Evolutionary conservation across 2,113 vertebrate species (phyloP), one percentile per base, ranked within the genome.

Genomic region (Ptyas mucosa): DNA sequence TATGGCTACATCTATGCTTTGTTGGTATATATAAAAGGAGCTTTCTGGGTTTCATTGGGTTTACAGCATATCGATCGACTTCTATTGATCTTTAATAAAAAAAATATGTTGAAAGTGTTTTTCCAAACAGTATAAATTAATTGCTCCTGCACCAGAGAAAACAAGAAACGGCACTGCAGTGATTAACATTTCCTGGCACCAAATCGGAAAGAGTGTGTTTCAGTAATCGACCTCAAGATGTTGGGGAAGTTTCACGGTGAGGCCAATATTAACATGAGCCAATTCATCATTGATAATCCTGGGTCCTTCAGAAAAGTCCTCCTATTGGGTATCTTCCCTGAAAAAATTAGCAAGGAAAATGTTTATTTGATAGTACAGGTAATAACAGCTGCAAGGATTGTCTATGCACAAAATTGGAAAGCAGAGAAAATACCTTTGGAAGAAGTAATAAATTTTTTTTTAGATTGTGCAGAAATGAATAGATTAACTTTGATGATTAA

Each of bases 61-160:
- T 93, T 93, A 90, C 21, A 86, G 87, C 43, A 26, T 43, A 96
- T 95, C 89, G 95, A 96, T 95, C 94, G 94, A 58, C n/a, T 93
- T 96, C 91, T 90, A 97, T 96, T 95, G 96, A 92, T 96, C 95
- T 94, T 96, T 96, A 95, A 96, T 97, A 95, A 96, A 93, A 96
- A 93, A 88, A 97, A 96, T 86, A 94, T 81, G 58, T 87, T 52
- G 92, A 93, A 89, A 95, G 95, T 91, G 94, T 94, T 96, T 95
- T 93, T 95, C 90, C 95, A 95, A 95, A 91, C 91, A 89, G 55
- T 94, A 93, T 94, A 95, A 95, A 96, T 96, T 94, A 94, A 96
- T 97, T 94, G 94, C 91, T 96, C 94, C 39, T 92, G 90, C 55
- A 0, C 93, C 94, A 92, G 53, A 29, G 93, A 94, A 96, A 95